Conservation (phyloP, 2,888 invertebrate species). For the Tanypteryx hageni region DNA sequence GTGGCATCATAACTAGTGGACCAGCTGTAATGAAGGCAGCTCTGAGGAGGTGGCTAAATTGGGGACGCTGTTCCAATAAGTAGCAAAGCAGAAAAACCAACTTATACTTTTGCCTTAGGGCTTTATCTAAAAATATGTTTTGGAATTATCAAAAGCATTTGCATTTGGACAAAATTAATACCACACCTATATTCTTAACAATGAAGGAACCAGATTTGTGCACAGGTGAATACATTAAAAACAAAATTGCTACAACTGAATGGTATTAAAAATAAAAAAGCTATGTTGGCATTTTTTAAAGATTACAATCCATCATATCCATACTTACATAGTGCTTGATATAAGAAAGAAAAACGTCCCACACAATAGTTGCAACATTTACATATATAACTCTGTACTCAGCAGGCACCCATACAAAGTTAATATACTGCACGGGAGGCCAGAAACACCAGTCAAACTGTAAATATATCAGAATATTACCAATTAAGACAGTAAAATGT, state of each 20-base stretch:
- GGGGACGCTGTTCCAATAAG: too few relatives aligned
- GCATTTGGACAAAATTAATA: too few relatives aligned
- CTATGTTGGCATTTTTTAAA: background rate
- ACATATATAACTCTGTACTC: constrained; percentile 92
- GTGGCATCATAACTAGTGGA: too few relatives aligned
- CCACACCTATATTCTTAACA: background rate
- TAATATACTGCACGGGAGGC: constrained; percentile 94
- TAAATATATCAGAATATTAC: constrained; percentile 67
- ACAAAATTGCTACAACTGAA: background rate
- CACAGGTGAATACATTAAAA: background rate
- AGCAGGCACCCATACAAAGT: constrained; percentile 90
- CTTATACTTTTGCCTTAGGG: too few relatives aligned
- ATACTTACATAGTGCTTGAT: constrained; percentile 82
- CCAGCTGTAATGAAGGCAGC: too few relatives aligned
- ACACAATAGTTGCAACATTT: constrained; percentile 89
- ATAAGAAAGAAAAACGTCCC: constrained; percentile 92
- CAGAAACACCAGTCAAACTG: constrained; percentile 93
- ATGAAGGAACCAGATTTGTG: background rate
- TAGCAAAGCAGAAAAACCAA: too few relatives aligned
- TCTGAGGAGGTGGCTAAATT: too few relatives aligned
- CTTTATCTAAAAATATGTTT: too few relatives aligned
- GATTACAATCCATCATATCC: background rate
- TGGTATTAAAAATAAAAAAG: background rate
- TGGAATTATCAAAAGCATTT: too few relatives aligned
- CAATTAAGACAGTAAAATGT: too few relatives aligned